A percentile compares a stretch with the other conserved stretches of the same genome.
These are phyloP conservation scores for Eilema depressum DNA, from an alignment of 2,888 invertebrate genomes.

Conservation along the genomic window DNA sequence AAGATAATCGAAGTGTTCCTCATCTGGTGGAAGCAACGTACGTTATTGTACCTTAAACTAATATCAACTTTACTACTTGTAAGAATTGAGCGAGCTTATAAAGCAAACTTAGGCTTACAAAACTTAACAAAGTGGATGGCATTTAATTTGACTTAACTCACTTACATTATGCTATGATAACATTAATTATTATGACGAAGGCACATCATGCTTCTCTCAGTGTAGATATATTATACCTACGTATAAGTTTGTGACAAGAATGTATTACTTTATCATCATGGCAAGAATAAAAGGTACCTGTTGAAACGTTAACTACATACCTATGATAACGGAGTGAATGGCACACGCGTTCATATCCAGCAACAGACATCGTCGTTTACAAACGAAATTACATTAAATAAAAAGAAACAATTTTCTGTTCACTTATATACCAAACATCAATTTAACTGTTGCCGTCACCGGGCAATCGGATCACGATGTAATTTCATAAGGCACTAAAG, in stretches of 20 bases:
- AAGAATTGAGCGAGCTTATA: conserved; percentile 86
- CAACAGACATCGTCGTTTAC: conserved; percentile 70
- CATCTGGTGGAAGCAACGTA: conserved; percentile 67
- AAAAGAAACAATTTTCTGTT: conserved; percentile 56
- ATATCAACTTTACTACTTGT: conserved; percentile 78
- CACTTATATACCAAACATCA: conserved; percentile 53
- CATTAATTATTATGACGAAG: conserved; percentile 82
- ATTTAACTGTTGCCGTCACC: conserved; percentile 72
- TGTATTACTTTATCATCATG: conserved; percentile 86
- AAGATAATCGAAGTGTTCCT: conserved; percentile 29
- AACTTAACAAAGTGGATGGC: conserved; percentile 87
- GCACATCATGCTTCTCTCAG: conserved; percentile 78
- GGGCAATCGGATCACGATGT: conserved; percentile 67
- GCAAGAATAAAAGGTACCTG: conserved; percentile 87
- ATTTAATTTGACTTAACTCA: conserved; percentile 87
- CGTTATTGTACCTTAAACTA: conserved; percentile 71
- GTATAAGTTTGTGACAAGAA: conserved; percentile 82
- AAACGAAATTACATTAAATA: conserved; percentile 59
- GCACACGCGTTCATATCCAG: conserved; percentile 81
- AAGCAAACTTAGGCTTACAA: conserved; percentile 82
- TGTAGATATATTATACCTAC: conserved; percentile 73
- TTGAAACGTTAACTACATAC: conserved; percentile 82
- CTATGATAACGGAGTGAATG: conserved; percentile 85
- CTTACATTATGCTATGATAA: conserved; percentile 79
- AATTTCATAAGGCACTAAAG: conserved; percentile 80